A percentile compares a stretch with the other conserved stretches of the same genome.
phyloP scores from a whole-genome alignment of 2,888 invertebrate species.

The Nomada ruficornis region DNA sequence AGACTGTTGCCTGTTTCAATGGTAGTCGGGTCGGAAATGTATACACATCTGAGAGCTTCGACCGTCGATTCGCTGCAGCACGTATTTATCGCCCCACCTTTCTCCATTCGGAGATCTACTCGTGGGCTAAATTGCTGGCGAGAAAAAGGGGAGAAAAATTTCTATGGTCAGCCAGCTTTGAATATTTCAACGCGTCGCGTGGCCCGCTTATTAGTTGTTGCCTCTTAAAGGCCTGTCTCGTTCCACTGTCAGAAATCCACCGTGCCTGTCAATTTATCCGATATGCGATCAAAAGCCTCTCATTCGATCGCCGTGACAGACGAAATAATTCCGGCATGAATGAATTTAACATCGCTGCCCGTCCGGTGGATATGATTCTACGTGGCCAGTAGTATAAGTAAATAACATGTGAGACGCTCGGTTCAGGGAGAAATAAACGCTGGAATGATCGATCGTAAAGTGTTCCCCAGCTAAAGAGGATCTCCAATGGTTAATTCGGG shows the following conservation, averaged over 20 bases:
- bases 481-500: not conserved
- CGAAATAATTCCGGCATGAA: not conserved
- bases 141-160: not conserved
- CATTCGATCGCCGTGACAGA: no score
- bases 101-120: not conserved
- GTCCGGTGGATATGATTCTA: no score
- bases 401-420: not conserved
- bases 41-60: not conserved
- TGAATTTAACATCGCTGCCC: not conserved
- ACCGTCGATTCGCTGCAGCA: not conserved
- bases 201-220: slow-evolving; percentile 51
- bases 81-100: not conserved
- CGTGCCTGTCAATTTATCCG: slow-evolving; percentile 9
- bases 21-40: no score
- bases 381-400: not conserved
- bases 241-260: slow-evolving; percentile 29
- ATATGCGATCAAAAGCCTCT: not conserved
- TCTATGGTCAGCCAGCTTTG: slow-evolving; percentile 33
- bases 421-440: no score
- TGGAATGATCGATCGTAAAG: not conserved
- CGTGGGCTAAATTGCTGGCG: not conserved
- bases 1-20: not conserved
- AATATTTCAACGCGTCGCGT: slow-evolving; percentile 65
- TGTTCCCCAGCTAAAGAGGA: not conserved
- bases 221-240: slow-evolving; percentile 54